A percentile compares a stretch with the other conserved stretches of the same genome.
Evolutionary conservation across 2,888 invertebrate species (phyloP).

Genomic region (Alcis repandata): DNA sequence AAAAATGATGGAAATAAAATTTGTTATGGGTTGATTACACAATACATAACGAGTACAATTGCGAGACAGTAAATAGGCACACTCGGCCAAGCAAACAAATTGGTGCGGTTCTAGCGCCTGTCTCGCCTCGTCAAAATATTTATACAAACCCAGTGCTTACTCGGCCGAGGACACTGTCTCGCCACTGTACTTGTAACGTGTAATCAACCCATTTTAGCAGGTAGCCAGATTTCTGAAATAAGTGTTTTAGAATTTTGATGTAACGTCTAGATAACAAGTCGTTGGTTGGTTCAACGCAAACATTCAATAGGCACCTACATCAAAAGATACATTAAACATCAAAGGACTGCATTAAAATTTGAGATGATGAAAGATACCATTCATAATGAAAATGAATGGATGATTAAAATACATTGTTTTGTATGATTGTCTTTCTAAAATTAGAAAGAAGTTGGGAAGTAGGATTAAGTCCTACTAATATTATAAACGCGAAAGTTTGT

Average conservation of each 20-base stretch:
- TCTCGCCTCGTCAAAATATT: too few species aligned
- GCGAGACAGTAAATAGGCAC: too few species aligned
- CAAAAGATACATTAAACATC: conserved; percentile 20
- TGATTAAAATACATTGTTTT: not conserved
- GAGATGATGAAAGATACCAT: conserved; percentile 11
- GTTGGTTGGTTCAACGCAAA: not conserved
- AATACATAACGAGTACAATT: too few species aligned
- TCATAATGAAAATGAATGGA: conserved; percentile 8
- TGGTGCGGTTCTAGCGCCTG: too few species aligned
- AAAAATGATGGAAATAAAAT: too few species aligned
- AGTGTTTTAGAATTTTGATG: not conserved
- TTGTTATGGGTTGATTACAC: too few species aligned
- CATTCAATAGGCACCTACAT: conserved; percentile 9
- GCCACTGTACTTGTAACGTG: too few species aligned
- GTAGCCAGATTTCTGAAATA: not conserved
- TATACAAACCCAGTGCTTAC: too few species aligned
- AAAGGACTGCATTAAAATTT: conserved; percentile 7
- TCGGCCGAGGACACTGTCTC: too few species aligned
- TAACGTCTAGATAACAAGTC: not conserved
- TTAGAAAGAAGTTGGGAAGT: not conserved
- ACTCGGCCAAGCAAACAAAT: too few species aligned
- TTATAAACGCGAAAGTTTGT: too few species aligned
- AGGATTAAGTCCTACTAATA: not conserved
- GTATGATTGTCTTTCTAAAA: not conserved
- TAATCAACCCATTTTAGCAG: too few species aligned